These are phyloP conservation scores for Enteromius fasciolatus DNA, from an alignment of 2,797 vertebrate genomes.

Conservation along the genomic window DNA sequence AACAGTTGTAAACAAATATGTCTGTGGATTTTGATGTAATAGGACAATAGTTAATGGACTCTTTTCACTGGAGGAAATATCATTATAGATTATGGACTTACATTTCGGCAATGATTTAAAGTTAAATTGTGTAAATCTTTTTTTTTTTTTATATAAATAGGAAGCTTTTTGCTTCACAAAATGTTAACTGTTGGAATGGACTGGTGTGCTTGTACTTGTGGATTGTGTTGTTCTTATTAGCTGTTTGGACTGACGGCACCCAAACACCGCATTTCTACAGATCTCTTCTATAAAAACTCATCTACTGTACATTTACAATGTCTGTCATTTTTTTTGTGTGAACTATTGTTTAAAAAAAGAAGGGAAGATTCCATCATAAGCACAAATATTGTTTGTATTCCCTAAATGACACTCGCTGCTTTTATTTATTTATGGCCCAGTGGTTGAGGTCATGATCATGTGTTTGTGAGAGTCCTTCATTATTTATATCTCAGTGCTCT, in stretches of 20 bases:
- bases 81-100: neutral
- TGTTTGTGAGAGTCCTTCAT: conserved; percentile 41
- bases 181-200: neutral
- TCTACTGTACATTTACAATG: neutral
- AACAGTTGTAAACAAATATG: too few species aligned
- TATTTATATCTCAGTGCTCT: conserved; percentile 48
- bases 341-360: neutral
- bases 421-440: conserved; percentile 51
- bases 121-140: too few species aligned
- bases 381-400: neutral
- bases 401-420: conserved; percentile 15
- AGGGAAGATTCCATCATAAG: neutral
- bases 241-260: neutral
- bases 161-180: neutral
- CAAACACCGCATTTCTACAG: neutral
- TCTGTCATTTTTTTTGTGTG: neutral
- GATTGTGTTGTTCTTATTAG: neutral
- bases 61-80: neutral
- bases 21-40: too few species aligned
- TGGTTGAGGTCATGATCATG: conserved; percentile 36
- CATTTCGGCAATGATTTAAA: neutral
- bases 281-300: neutral
- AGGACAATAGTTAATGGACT: neutral
- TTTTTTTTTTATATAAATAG: neutral
- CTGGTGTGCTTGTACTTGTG: neutral